phyloP scores from a whole-genome alignment of 2,113 vertebrate species.

The Vireo altiloquus region DNA sequence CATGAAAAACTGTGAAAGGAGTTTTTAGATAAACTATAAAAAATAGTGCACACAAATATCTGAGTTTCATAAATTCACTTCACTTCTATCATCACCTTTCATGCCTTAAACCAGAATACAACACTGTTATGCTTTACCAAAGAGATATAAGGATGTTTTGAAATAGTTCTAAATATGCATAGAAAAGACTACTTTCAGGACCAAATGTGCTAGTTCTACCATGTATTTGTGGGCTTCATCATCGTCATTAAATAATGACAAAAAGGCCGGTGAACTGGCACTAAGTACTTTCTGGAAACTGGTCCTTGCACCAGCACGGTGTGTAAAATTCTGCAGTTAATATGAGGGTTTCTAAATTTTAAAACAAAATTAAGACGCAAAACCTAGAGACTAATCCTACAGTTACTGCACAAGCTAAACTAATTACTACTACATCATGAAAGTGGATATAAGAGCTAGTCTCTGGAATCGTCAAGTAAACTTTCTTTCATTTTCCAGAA shows the following conservation, averaged over 20 bases:
- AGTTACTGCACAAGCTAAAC: background rate
- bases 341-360: background rate
- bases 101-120: background rate
- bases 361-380: background rate
- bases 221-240: background rate
- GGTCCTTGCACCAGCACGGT: background rate
- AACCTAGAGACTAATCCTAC: background rate
- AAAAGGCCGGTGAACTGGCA: background rate
- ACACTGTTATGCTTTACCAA: background rate
- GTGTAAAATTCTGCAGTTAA: background rate
- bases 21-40: background rate
- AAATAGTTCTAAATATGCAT: background rate
- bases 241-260: background rate
- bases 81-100: background rate
- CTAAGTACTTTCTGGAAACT: background rate
- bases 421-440: background rate
- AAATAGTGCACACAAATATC: background rate
- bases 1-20: background rate
- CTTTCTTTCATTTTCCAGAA: background rate
- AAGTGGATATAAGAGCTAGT: background rate
- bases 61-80: background rate
- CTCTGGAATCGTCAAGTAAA: background rate
- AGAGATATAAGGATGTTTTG: background rate
- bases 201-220: fast-evolving
- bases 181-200: background rate